phyloP scores from a whole-genome alignment of 2,888 invertebrate genomes.

The Nemurella pictetii region DNA sequence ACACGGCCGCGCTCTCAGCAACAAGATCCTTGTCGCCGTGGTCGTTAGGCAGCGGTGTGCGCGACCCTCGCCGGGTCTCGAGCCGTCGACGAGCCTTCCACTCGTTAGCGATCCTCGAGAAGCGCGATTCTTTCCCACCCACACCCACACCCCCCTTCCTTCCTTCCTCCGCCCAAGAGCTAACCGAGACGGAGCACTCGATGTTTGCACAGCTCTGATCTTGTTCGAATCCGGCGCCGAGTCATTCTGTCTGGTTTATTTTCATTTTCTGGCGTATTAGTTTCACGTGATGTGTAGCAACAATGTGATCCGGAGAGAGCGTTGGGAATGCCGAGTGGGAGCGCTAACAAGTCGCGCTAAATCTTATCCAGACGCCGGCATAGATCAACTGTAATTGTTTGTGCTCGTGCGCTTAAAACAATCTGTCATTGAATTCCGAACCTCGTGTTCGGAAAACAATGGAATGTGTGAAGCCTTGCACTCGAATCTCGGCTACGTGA shows the following conservation, averaged over 20 bases:
- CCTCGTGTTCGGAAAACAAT: background rate
- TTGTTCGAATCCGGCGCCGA: too few relatives aligned
- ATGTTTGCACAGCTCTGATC: too few relatives aligned
- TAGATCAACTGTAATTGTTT: background rate
- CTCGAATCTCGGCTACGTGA: background rate
- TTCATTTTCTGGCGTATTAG: background rate
- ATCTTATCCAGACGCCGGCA: background rate
- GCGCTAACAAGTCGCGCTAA: background rate
- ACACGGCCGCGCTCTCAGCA: background rate
- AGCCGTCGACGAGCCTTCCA: too few relatives aligned
- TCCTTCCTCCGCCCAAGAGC: too few relatives aligned
- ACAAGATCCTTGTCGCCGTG: too few relatives aligned
- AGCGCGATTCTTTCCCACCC: too few relatives aligned
- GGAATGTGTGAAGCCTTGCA: background rate
- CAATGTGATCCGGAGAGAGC: background rate
- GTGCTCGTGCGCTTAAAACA: constrained; percentile 33
- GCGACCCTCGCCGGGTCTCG: too few relatives aligned
- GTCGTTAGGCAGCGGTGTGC: too few relatives aligned
- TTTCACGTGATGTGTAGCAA: background rate
- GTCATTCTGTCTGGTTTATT: background rate
- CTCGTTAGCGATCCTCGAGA: too few relatives aligned
- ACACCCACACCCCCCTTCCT: too few relatives aligned
- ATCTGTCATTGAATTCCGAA: constrained; percentile 35
- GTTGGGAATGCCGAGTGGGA: background rate
- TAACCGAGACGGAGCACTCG: too few relatives aligned